phyloP scores from a whole-genome alignment of 2,888 invertebrate species.

The Spilarctia lutea region DNA sequence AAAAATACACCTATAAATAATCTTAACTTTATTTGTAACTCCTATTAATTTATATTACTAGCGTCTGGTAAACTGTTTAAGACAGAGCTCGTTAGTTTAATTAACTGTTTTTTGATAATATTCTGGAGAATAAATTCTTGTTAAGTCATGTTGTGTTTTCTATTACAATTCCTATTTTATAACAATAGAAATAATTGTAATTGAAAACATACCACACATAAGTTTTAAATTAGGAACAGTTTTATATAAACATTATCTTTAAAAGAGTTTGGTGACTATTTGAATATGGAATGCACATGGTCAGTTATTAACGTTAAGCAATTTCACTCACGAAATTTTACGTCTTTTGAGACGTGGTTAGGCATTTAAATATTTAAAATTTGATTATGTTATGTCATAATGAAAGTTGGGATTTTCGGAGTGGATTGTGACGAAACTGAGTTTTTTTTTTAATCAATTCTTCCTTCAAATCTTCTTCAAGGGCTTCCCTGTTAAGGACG shows the following conservation, averaged over 20 bases:
- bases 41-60: background rate
- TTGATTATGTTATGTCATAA: background rate
- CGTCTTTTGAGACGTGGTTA: background rate
- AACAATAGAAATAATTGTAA: background rate
- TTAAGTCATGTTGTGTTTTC: background rate
- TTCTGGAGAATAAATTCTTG: too few species aligned
- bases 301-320: background rate
- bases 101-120: background rate
- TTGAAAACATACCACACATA: background rate
- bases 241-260: background rate
- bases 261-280: too few species aligned
- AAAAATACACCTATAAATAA: background rate
- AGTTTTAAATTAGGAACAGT: background rate
- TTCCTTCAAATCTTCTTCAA: too few species aligned
- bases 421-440: background rate
- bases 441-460: background rate
- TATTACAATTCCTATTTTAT: background rate
- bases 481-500: too few species aligned
- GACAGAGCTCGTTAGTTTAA: background rate
- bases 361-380: background rate
- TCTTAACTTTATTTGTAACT: background rate
- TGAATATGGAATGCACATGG: background rate
- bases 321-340: background rate
- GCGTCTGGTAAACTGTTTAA: background rate
- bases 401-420: background rate